Conservation (phyloP, 2,113 vertebrate genomes). For the Tylochromis polylepis region DNA sequence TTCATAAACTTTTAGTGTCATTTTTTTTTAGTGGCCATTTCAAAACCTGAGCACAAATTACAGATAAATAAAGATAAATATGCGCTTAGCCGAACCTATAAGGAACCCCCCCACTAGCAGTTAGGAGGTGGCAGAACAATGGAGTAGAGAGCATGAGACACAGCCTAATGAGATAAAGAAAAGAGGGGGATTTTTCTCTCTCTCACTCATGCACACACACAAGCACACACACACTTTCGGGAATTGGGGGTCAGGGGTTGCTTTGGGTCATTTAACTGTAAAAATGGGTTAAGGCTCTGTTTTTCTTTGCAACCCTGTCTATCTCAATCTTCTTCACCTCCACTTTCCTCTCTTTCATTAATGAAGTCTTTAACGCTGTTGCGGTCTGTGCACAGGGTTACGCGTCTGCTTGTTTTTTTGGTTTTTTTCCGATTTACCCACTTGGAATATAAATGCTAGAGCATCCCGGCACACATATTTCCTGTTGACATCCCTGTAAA, state of each 20-base stretch:
- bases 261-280: slow-evolving; percentile 45
- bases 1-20: slow-evolving; percentile 29
- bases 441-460: background rate
- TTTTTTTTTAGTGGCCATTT: background rate
- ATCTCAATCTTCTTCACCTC: background rate
- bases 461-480: background rate
- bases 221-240: slow-evolving; percentile 10
- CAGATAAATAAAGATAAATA: slow-evolving; percentile 3
- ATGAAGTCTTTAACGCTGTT: background rate
- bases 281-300: slow-evolving; percentile 49
- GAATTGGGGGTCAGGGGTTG: slow-evolving; percentile 43
- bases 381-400: background rate
- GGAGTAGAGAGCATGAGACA: slow-evolving; percentile 30
- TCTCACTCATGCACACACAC: background rate
- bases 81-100: background rate
- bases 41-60: background rate
- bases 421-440: background rate
- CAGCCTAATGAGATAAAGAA: slow-evolving; percentile 47
- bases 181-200: background rate
- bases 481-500: background rate
- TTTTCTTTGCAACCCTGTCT: slow-evolving; percentile 24
- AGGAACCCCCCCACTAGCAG: background rate
- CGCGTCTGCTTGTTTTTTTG: background rate
- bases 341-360: background rate
- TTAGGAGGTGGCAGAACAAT: slow-evolving; percentile 38